Base-by-base conservation (phyloP, 2,113 vertebrate genomes). In the Galbula dea region DNA sequence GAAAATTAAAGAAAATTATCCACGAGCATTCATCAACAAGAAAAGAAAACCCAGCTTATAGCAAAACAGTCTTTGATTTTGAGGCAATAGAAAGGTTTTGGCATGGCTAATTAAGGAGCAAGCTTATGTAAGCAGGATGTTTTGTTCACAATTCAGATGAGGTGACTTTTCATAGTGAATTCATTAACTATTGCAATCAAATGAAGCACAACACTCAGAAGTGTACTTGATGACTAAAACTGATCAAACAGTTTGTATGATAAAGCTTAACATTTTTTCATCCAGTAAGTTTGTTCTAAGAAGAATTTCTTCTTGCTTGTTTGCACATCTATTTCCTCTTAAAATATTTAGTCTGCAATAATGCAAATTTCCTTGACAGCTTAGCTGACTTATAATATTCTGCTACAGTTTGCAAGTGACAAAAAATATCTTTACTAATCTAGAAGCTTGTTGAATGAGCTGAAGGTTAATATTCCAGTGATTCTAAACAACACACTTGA, bases 311-410 rank as follows among this genome's bases (percentile, higher is more conserved):
- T 55, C 57, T 93, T 93, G 80, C 49, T 67, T 88, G 48, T 96
- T 71, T 96, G 82, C 57, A 89, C 49, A 91, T 94, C 86, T 74
- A 75, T 71, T 94, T 86, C 63, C 77, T 83, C 77, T 59, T 95
- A 89, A 96, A 97, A 93, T 94, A 92, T 71, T 96, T 95, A 83
- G 68, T 81, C 63, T 91, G 62, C 78, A 96, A 78, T 94, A 69
- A 94, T 72, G 71, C 37, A 91, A 80, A 85, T 78, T 94, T 94
- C 78, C 24, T 69, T 89, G 84, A 61, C 72, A 96, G 55, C 14
- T 66, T 94, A 69, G 52, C 36, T 72, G 54, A 89, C 24, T 67
- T 76, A 55, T 2, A n/a, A 83, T 46, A 90, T 91, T 84, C 92
- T 96, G 39, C 63, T 78, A 37, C 27, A n/a, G 41, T 91, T 94